Base-by-base conservation (phyloP, 2,797 vertebrate species). In the Alfaro cultratus region DNA sequence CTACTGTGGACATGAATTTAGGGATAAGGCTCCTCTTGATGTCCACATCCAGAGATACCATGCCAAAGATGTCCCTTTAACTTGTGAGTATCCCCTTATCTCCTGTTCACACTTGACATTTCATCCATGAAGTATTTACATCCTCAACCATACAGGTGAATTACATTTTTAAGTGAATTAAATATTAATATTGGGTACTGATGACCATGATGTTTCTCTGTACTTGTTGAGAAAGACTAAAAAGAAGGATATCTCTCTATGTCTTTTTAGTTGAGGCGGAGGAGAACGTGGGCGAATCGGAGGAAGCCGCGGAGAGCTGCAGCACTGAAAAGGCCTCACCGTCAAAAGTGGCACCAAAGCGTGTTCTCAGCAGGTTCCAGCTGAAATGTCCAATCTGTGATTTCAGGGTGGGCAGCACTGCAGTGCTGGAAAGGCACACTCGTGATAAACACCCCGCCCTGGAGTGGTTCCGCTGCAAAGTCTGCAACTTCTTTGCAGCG, bases 311-410 rank as follows among this genome's bases (percentile, higher is more conserved):
- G 74, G 68, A 86, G 73, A 5, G 81, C 21, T 78, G 51, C 57
- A 47, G 36, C 57, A 16, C 79, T 16, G 29, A 70, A 41, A 92
- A 88, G 45, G 31, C 81, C 1, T 47, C 68, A 39, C 75, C 80
- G 18, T 70, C 80, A 68, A 92, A 21, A 93, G 90, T 60, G 60
- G 94, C 95, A 29, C 60, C 85, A 41, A 96, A 95, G 88, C 96
- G 94, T 64, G 81, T 90, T 2, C 81, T 94, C 64, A 90, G 92
- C 92, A 96, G 94, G 90, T 94, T 96, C 74, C 97, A 97, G 85
- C 95, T 98, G 86, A 97, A 98, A 71, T 99, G 98, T 83, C 93
- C 94, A 80, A 95, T 95, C 86, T 99, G 98, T 83, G 97, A 97
- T 86, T 98, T 98, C 87, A 96, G 96, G 88, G 97, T 98, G 21